A percentile compares a stretch with the other conserved stretches of the same genome.
Evolutionary conservation across 1,140 invertebrate genomes (phyloP).

Genomic region (Nebria ingens): DNA sequence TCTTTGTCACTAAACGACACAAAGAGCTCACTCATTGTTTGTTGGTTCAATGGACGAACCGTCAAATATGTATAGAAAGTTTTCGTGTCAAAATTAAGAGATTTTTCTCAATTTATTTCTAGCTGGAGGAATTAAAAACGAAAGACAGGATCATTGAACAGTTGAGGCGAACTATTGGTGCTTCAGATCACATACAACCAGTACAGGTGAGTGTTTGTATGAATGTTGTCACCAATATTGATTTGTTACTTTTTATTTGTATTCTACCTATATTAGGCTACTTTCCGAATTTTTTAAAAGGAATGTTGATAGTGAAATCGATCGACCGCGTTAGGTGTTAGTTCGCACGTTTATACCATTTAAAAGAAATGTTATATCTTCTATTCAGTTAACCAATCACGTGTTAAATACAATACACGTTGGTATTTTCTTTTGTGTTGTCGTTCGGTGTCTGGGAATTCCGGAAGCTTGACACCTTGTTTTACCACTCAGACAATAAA

Average conservation of each 20-base stretch:
- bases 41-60: no score
- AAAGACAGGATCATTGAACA: slow-evolving; percentile 21
- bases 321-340: not conserved
- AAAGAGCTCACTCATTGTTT: no score
- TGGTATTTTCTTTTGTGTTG: not conserved
- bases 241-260: no score
- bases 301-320: not conserved
- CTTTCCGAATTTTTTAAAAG: not conserved
- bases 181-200: no score
- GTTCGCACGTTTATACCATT: not conserved
- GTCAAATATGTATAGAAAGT: slow-evolving; percentile 7
- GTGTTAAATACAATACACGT: not conserved
- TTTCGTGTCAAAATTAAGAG: not conserved
- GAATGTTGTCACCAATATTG: no score
- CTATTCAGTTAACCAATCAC: not conserved
- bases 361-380: not conserved
- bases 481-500: no score
- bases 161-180: slow-evolving; percentile 9
- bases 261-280: no score
- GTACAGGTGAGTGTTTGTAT: no score
- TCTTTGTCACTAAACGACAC: no score
- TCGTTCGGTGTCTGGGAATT: not conserved
- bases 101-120: slow-evolving; percentile 13
- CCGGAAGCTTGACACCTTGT: no score
- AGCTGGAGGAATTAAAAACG: slow-evolving; percentile 24